Percentiles rank a stretch among this genome's conserved stretches.
Conservation (phyloP, 1,140 invertebrate genomes). For the Varroa destructor region DNA sequence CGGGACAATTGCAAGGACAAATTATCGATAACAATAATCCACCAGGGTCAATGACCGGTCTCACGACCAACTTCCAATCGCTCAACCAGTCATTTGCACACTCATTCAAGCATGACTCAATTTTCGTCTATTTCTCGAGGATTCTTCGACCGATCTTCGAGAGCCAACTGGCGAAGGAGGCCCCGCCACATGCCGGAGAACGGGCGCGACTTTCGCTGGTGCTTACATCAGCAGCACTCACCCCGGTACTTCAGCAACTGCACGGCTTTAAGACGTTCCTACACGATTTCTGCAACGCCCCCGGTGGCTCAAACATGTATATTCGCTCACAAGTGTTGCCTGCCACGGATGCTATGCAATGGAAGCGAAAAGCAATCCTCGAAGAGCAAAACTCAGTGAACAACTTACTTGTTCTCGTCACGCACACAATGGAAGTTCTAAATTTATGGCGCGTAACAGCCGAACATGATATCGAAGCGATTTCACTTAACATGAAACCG, state of each 20-base stretch:
- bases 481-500: conserved; percentile 42
- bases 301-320: conserved; percentile 32
- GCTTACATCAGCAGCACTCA: not conserved
- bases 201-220: conserved; percentile 29
- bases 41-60: not conserved
- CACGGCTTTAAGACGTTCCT: conserved; percentile 33
- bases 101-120: conserved; percentile 32
- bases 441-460: conserved; percentile 83
- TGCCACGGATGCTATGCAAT: conserved; percentile 39
- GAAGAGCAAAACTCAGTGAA: conserved; percentile 56
- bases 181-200: conserved; percentile 20
- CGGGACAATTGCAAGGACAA: conserved; percentile 25
- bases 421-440: conserved; percentile 70
- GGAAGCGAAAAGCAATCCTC: conserved; percentile 29
- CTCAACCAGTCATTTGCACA: not conserved
- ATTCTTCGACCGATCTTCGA: conserved; percentile 35
- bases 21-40: not conserved
- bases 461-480: conserved; percentile 77
- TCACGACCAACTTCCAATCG: not conserved
- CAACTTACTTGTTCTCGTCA: conserved; percentile 59
- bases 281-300: conserved; percentile 32
- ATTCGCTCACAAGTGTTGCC: conserved; percentile 28
- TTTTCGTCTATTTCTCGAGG: conserved; percentile 36
- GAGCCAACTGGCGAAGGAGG: not conserved
- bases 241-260: conserved; percentile 28